These are phyloP conservation scores for pig (Sus scrofa) DNA, from an alignment of 2,113 vertebrate genomes.

Conservation along the genomic window DNA sequence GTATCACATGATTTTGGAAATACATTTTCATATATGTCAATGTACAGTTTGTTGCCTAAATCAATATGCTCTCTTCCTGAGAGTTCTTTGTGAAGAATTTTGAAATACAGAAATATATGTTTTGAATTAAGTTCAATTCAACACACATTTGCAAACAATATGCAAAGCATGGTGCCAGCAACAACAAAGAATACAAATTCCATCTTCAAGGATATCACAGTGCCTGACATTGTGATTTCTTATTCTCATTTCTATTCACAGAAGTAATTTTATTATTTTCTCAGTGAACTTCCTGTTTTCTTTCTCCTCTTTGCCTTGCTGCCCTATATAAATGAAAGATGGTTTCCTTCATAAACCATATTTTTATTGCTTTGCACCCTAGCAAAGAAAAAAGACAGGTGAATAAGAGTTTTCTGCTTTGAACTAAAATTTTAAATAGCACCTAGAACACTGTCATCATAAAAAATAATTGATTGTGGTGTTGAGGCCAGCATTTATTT, in stretches of 20 bases:
- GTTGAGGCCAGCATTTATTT: slow-evolving; percentile 63
- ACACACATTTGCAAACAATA: neutral
- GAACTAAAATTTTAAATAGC: slow-evolving; percentile 65
- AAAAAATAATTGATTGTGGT: slow-evolving; percentile 59
- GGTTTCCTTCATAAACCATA: neutral
- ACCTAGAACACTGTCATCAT: slow-evolving; percentile 50
- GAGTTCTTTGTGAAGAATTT: neutral
- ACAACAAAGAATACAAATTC: slow-evolving; percentile 25
- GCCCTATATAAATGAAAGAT: slow-evolving; percentile 57
- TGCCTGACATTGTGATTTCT: slow-evolving; percentile 27
- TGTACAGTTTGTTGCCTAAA: neutral
- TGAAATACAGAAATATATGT: neutral
- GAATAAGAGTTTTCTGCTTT: slow-evolving; percentile 52
- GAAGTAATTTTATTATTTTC: slow-evolving; percentile 66
- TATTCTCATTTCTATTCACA: slow-evolving; percentile 61
- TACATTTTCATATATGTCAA: neutral
- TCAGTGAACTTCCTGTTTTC: slow-evolving; percentile 29
- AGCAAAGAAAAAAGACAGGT: slow-evolving; percentile 21
- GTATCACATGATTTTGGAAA: neutral
- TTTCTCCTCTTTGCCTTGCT: slow-evolving; percentile 48
- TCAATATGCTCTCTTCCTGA: neutral
- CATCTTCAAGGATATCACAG: slow-evolving; percentile 21
- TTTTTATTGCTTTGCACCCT: slow-evolving; percentile 50
- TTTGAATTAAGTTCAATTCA: slow-evolving; percentile 29
- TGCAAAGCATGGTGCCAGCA: neutral